Conservation (phyloP, 2,113 vertebrate genomes). For the Corythaixoides concolor region DNA sequence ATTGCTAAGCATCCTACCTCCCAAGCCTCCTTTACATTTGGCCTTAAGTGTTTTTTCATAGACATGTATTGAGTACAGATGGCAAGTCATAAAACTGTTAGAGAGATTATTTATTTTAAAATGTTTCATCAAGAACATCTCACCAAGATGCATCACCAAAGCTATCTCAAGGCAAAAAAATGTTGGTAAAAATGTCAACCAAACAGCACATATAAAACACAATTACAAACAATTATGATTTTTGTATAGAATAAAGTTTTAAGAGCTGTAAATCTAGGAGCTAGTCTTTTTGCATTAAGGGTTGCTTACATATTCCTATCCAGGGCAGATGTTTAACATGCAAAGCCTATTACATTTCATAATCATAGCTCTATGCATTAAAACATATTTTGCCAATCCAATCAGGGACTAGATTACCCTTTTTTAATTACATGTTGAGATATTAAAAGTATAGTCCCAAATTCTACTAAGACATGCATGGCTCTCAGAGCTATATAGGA, state of each 20-base stretch:
- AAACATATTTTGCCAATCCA: neutral
- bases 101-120: slow-evolving; percentile 44
- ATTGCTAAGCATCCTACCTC: neutral
- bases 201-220: slow-evolving; percentile 14
- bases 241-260: slow-evolving; percentile 1
- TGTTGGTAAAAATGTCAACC: neutral
- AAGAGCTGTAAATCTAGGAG: neutral
- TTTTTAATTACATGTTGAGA: neutral
- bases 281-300: neutral
- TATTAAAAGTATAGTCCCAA: neutral
- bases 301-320: neutral
- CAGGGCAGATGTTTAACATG: neutral
- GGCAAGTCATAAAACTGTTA: slow-evolving; percentile 21
- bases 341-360: neutral
- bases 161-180: slow-evolving; percentile 21
- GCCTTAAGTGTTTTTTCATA: neutral
- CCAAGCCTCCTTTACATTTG: neutral
- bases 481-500: neutral
- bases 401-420: neutral
- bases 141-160: neutral
- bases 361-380: neutral
- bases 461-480: neutral
- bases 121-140: slow-evolving; percentile 9
- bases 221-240: neutral
- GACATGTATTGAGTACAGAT: slow-evolving; percentile 25